Percentiles rank a stretch among this genome's conserved stretches.
Conservation (phyloP, 64 coral and sea anemone species). For the Hydrozoanthus tunicans region DNA sequence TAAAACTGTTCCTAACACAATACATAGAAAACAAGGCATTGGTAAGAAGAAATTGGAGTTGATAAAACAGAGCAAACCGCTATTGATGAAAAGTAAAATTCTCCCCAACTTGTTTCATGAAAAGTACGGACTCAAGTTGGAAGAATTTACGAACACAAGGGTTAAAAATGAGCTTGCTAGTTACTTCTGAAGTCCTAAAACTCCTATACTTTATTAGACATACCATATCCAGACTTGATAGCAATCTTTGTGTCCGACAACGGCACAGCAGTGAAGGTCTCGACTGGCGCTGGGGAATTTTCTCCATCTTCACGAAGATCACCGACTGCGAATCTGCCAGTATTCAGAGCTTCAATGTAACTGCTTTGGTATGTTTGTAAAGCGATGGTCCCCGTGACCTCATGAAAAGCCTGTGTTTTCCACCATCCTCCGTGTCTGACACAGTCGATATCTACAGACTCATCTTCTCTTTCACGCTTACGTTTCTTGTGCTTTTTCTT, state of each 20-base stretch:
- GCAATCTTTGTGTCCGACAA: slow-evolving; percentile 84
- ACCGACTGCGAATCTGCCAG: slow-evolving; percentile 76
- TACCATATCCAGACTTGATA: slow-evolving; percentile 96
- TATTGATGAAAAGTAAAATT: too few species aligned
- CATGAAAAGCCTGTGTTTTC: slow-evolving; percentile 66
- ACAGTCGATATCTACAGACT: slow-evolving; percentile 70
- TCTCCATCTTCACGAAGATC: slow-evolving; percentile 82
- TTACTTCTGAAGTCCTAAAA: neutral
- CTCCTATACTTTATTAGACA: neutral
- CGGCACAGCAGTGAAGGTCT: slow-evolving; percentile 86
- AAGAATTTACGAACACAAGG: too few species aligned
- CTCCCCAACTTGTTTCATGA: too few species aligned
- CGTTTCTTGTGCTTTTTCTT: slow-evolving; percentile 91
- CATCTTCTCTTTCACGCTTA: slow-evolving; percentile 85
- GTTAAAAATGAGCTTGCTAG: too few species aligned
- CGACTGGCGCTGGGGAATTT: slow-evolving; percentile 96
- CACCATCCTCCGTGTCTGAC: slow-evolving; percentile 96
- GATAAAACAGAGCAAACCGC: too few species aligned
- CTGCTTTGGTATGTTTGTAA: slow-evolving; percentile 78
- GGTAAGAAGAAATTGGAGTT: too few species aligned
- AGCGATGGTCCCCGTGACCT: slow-evolving; percentile 70
- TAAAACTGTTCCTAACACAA: too few species aligned
- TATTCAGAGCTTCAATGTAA: slow-evolving; percentile 86
- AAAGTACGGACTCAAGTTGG: too few species aligned
- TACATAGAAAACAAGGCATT: too few species aligned